Conservation (phyloP, 2,113 vertebrate genomes). For the Pterocles orientalis region DNA sequence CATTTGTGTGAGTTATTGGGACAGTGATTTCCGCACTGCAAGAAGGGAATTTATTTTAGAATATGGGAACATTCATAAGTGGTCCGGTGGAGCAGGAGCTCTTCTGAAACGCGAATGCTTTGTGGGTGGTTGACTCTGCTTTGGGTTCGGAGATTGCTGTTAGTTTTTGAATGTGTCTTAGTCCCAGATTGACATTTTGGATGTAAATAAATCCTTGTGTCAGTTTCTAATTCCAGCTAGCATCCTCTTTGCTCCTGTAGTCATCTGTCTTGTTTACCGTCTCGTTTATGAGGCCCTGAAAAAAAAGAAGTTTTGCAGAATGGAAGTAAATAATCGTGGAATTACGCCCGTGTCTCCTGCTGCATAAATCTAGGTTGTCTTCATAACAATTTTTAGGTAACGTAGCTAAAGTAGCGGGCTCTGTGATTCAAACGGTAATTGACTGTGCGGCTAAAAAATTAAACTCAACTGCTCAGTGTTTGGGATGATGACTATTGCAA, state of each 20-base stretch:
- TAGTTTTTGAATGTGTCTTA: not conserved
- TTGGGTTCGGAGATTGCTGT: not conserved
- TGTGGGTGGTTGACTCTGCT: not conserved
- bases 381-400: not conserved
- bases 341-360: not conserved
- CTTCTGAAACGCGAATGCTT: not conserved
- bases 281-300: not conserved
- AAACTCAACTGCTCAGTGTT: not conserved
- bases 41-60: not conserved
- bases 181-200: not conserved
- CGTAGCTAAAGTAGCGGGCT: not conserved
- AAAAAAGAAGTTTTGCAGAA: not conserved
- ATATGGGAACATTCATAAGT: rapidly evolving
- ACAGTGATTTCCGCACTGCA: not conserved
- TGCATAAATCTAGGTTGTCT: constrained; percentile 36
- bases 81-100: not conserved
- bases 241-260: not conserved
- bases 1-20: not conserved
- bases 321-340: not conserved
- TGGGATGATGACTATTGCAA: constrained; percentile 30
- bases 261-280: not conserved
- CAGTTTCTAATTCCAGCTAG: not conserved
- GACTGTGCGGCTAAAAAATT: constrained; percentile 33
- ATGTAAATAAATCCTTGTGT: not conserved
- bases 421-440: constrained; percentile 41